phyloP scores from a whole-genome alignment of 1,140 invertebrate species.

The Spodoptera litura region DNA sequence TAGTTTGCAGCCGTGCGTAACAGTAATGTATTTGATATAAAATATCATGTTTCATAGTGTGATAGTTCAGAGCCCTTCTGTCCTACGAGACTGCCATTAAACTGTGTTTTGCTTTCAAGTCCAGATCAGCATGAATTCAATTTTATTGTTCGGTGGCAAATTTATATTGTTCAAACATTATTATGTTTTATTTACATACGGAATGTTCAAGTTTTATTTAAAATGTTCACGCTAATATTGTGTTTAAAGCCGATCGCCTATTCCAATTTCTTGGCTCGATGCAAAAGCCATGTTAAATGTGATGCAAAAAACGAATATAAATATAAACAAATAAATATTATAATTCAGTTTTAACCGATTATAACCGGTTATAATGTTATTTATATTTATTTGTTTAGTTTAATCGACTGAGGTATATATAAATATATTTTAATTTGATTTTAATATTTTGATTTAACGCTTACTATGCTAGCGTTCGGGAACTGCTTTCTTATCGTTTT shows the following conservation, averaged over 20 bases:
- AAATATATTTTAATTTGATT: conserved; percentile 16
- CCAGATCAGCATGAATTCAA: conserved; percentile 40
- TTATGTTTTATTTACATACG: conserved; percentile 36
- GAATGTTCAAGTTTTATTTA: conserved; percentile 28
- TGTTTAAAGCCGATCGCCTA: conserved; percentile 30
- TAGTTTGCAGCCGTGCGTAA: neutral
- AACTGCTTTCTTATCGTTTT: neutral
- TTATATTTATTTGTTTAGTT: conserved; percentile 10
- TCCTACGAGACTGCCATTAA: conserved; percentile 15
- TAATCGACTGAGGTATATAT: conserved; percentile 20
- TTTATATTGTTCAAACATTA: conserved; percentile 38
- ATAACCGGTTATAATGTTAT: conserved; percentile 12
- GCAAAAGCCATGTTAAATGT: conserved; percentile 38
- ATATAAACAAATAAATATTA: conserved; percentile 10
- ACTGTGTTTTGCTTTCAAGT: conserved; percentile 32
- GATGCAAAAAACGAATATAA: conserved; percentile 32
- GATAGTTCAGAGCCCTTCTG: conserved; percentile 3
- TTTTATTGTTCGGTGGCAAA: conserved; percentile 32
- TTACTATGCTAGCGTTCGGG: neutral
- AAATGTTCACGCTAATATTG: conserved; percentile 46
- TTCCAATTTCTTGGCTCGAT: conserved; percentile 43
- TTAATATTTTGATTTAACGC: conserved; percentile 13
- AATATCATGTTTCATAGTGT: conserved; percentile 5
- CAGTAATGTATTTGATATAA: neutral
- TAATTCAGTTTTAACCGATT: conserved; percentile 16